Conservation (phyloP, 2,888 invertebrate species). For the Hypena proboscidalis region DNA sequence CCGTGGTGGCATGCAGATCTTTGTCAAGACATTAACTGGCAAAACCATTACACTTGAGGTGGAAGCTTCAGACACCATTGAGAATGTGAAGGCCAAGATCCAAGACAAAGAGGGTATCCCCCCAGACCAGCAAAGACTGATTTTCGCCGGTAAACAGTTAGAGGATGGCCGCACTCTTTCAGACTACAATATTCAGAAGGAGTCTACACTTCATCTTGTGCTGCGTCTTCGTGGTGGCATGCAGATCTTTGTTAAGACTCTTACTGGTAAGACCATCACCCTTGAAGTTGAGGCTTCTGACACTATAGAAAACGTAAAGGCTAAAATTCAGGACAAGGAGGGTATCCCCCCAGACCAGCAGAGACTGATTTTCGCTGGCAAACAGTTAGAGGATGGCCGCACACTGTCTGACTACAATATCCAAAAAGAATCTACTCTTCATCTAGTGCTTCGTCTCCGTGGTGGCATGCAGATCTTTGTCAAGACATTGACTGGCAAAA, state of each 20-base stretch:
- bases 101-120: slow-evolving; percentile 73
- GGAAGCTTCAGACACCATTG: slow-evolving; percentile 67
- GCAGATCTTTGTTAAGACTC: slow-evolving; percentile 73
- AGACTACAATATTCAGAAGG: slow-evolving; percentile 72
- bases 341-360: slow-evolving; percentile 75
- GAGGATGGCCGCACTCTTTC: slow-evolving; percentile 70
- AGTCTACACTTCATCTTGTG: slow-evolving; percentile 66
- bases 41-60: slow-evolving; percentile 68
- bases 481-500: slow-evolving; percentile 64
- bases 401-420: slow-evolving; percentile 73
- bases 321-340: slow-evolving; percentile 73
- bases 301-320: slow-evolving; percentile 72
- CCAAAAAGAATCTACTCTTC: slow-evolving; percentile 71
- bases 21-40: slow-evolving; percentile 60
- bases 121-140: slow-evolving; percentile 68
- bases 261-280: slow-evolving; percentile 72
- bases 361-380: slow-evolving; percentile 70
- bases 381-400: slow-evolving; percentile 71
- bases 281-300: slow-evolving; percentile 69
- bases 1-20: slow-evolving; percentile 59
- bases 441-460: slow-evolving; percentile 66
- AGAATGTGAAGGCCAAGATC: slow-evolving; percentile 71
- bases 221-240: slow-evolving; percentile 68
- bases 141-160: slow-evolving; percentile 68
- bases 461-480: slow-evolving; percentile 73